Evolutionary conservation across 2,797 vertebrate species (phyloP).

Genomic region (Saguinus oedipus): DNA sequence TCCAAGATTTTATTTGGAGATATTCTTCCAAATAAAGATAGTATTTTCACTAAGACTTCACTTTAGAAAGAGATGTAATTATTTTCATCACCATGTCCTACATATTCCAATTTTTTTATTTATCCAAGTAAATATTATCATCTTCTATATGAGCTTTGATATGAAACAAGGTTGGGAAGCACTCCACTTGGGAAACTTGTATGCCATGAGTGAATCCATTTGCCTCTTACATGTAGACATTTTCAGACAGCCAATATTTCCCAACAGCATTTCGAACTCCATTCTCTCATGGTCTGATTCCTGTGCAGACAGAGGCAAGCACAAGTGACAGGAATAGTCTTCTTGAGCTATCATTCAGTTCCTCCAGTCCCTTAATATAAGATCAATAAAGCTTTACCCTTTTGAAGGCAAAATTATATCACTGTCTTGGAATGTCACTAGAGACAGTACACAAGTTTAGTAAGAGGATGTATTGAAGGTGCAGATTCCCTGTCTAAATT

Average conservation of each 20-base stretch:
- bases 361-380: constrained; percentile 1
- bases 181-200: neutral
- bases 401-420: constrained; percentile 51
- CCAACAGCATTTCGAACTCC: constrained; percentile 25
- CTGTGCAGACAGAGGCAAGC: neutral
- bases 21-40: constrained; percentile 5
- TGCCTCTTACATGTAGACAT: neutral
- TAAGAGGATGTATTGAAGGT: neutral
- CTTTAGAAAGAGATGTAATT: neutral
- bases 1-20: constrained; percentile 7
- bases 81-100: neutral
- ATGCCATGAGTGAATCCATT: neutral
- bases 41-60: neutral
- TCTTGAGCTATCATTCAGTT: neutral
- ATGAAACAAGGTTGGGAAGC: neutral
- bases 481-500: neutral
- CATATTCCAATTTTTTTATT: neutral
- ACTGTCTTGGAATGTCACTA: constrained; percentile 4
- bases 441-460: neutral
- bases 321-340: neutral
- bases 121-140: neutral
- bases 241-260: constrained; percentile 26
- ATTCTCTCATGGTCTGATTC: constrained; percentile 41
- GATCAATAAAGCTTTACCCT: constrained; percentile 41
- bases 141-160: neutral